phyloP scores from a whole-genome alignment of 1,140 invertebrate species.

The Charaxes varanes region DNA sequence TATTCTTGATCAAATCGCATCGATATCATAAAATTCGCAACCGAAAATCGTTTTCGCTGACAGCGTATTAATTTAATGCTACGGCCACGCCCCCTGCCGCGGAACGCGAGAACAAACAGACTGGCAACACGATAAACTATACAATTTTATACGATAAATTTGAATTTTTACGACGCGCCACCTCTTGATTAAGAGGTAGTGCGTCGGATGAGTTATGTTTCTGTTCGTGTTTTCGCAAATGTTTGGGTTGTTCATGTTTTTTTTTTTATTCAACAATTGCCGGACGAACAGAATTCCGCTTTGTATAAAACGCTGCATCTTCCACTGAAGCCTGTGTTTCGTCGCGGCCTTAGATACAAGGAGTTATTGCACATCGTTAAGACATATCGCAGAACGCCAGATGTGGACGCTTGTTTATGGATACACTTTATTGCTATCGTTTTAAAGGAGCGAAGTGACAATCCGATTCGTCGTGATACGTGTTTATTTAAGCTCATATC shows the following conservation, averaged over 20 bases:
- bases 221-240: background rate
- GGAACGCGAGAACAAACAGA: constrained; percentile 39
- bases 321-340: background rate
- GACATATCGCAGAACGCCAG: constrained; percentile 23
- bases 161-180: constrained; percentile 30
- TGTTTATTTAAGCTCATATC: constrained; percentile 16
- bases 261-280: background rate
- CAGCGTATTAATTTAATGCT: constrained; percentile 58
- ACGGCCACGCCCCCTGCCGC: constrained; percentile 34
- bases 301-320: background rate
- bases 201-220: constrained; percentile 9
- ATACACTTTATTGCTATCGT: constrained; percentile 22
- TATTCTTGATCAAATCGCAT: constrained; percentile 24
- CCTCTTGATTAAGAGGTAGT: constrained; percentile 39
- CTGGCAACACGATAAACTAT: constrained; percentile 41
- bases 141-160: constrained; percentile 46
- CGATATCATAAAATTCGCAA: constrained; percentile 37
- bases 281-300: too few species aligned
- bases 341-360: constrained; percentile 4
- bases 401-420: constrained; percentile 22
- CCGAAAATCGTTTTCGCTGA: constrained; percentile 43
- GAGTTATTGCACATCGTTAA: constrained; percentile 13
- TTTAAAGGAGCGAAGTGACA: constrained; percentile 24
- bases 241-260: background rate
- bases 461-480: constrained; percentile 16